Base-by-base conservation (phyloP, 2,888 invertebrate species). In the Ceriagrion tenellum region DNA sequence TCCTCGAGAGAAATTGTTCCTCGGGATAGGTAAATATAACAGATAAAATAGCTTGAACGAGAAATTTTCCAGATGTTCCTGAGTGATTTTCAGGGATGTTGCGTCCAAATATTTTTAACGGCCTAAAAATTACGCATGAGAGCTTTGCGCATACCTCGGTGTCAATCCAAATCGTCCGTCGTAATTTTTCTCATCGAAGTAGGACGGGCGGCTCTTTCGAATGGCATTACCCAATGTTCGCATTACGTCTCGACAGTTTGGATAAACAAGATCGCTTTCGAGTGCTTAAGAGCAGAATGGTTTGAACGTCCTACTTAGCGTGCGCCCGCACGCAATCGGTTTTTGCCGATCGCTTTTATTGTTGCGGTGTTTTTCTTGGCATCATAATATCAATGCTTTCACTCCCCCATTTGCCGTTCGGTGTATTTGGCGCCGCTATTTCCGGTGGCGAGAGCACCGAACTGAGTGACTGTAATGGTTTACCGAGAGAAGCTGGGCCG, bases 351-450 rank as follows among this genome's bases (percentile, higher is more conserved):
- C 81, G n/a, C 81, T 35, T 59, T 81, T 81, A 81, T 81, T 81
- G 30, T 81, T 81, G 81, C 81, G 35, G 81, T 81, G 81, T 81
- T 81, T 81, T 81, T 35, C 81, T 81, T 81, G 81, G 81, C 81
- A 35, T 18, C 81, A 35, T 81, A 18, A 47, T 59, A 35, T 18
- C 81, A 69, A 81, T 35, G 81, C 81, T 81, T 81, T 81, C 81
- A 16, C 81, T n/a, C 47, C 47, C 47, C 69, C 69, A 69, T 69
- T n/a, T 69, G n/a, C 81, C 3, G 35, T 12, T 81, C 69, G 0
- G 81, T 30, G 69, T 81, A 81, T 81, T 81, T 81, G 13, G 81
- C 81, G 13, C 13, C 81, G 0, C 81, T 35, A 81, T 81, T 81
- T 18, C 81, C 26, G 81, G 30, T 59, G 81, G 16, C 81, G 81